A percentile compares a stretch with the other conserved stretches of the same genome.
phyloP scores from a whole-genome alignment of 2,113 vertebrate genomes.

The Phocoena sinus region DNA sequence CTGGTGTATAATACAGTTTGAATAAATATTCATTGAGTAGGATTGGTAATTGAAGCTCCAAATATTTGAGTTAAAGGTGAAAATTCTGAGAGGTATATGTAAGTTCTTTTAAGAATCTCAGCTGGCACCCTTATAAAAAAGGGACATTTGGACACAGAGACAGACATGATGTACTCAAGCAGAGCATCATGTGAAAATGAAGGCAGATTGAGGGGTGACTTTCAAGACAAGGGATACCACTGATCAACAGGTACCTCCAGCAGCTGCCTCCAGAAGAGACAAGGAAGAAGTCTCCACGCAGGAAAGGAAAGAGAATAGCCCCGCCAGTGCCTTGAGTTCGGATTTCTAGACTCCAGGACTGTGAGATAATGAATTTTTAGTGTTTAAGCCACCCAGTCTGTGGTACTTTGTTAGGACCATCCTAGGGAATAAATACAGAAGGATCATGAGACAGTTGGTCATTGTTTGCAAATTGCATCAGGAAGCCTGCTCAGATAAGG shows the following conservation, averaged over 20 bases:
- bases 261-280: neutral
- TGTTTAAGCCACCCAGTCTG: neutral
- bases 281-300: neutral
- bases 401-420: neutral
- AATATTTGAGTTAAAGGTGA: neutral
- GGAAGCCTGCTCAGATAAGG: neutral
- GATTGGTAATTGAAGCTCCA: neutral
- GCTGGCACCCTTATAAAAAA: neutral
- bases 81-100: neutral
- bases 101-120: neutral
- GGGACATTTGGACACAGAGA: neutral
- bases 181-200: neutral
- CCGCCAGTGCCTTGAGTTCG: neutral
- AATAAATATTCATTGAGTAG: neutral
- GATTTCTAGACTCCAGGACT: neutral
- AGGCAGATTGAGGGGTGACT: neutral
- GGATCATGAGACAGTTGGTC: neutral
- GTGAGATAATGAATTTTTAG: neutral
- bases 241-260: neutral
- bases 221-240: neutral
- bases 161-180: neutral
- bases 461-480: neutral
- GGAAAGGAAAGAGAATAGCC: neutral
- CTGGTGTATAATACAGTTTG: neutral
- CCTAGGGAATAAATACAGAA: neutral